Evolutionary conservation across 2,888 invertebrate species (phyloP).

Genomic region (Standfussiana lucernea): DNA sequence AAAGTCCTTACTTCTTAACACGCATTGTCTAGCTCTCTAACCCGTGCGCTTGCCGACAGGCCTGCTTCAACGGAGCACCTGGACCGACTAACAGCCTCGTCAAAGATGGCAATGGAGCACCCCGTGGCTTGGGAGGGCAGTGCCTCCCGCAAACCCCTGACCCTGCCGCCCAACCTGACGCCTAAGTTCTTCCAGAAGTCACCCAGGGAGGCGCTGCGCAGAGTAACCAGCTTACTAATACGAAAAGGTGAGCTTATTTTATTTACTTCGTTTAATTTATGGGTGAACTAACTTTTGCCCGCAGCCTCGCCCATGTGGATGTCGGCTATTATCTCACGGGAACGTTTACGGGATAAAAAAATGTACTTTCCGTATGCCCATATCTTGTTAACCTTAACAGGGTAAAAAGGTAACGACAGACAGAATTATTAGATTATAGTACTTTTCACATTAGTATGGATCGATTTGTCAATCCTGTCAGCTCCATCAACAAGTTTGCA

Average conservation of each 20-base stretch:
- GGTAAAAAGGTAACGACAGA: not conserved
- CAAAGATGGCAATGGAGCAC: constrained; percentile 88
- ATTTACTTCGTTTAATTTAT: not conserved
- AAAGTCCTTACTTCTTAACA: not conserved
- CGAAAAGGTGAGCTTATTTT: constrained; percentile 92
- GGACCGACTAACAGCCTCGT: constrained; percentile 92
- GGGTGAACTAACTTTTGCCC: not conserved
- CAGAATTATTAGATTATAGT: not conserved
- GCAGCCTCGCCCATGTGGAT: not conserved
- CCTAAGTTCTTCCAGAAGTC: constrained; percentile 97
- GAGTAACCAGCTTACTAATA: constrained; percentile 97
- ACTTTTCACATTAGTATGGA: not conserved
- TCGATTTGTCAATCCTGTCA: not conserved
- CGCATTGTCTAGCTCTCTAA: constrained; percentile 45
- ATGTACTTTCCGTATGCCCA: not conserved
- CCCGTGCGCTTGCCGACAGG: constrained; percentile 81
- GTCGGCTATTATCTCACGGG: not conserved
- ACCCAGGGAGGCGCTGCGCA: constrained; percentile 95
- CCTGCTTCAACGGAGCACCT: constrained; percentile 96
- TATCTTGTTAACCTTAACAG: not conserved
- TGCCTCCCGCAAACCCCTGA: constrained; percentile 94
- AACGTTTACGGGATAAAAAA: not conserved
- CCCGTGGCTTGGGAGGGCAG: constrained; percentile 88
- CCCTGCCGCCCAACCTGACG: constrained; percentile 96
- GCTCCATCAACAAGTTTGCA: not conserved